Evolutionary conservation across 1,140 invertebrate genomes (phyloP).

Genomic region (Maniola jurtina): DNA sequence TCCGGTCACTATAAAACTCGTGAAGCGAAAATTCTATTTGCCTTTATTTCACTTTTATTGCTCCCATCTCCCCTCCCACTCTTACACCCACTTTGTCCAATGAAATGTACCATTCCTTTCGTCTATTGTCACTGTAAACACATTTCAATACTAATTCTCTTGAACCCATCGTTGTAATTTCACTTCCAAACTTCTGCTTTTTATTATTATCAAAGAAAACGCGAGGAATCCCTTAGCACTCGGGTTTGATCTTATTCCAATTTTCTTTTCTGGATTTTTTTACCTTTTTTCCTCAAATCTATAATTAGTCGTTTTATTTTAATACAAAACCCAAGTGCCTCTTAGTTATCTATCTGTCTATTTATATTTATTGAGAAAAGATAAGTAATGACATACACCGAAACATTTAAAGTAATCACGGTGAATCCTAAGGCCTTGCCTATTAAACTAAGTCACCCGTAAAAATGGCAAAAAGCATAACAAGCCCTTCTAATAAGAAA

Average conservation of each 20-base stretch:
- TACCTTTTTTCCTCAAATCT: no score
- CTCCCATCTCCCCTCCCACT: constrained; percentile 51
- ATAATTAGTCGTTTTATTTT: neutral
- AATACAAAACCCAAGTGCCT: neutral
- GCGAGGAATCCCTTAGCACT: neutral
- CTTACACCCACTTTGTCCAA: constrained; percentile 34
- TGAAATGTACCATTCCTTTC: constrained; percentile 47
- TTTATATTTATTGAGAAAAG: neutral
- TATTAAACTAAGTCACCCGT: constrained; percentile 24
- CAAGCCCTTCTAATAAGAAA: constrained; percentile 22
- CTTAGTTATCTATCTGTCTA: neutral
- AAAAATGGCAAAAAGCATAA: constrained; percentile 25
- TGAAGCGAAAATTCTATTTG: constrained; percentile 76
- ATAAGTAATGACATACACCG: neutral
- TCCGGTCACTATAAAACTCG: constrained; percentile 59
- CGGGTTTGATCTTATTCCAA: neutral
- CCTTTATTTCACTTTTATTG: constrained; percentile 77
- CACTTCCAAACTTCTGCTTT: neutral
- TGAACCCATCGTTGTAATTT: constrained; percentile 34
- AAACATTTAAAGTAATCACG: neutral
- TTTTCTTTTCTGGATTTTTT: neutral
- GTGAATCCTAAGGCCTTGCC: neutral
- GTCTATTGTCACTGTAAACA: constrained; percentile 58
- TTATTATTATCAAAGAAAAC: neutral
- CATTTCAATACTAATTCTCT: constrained; percentile 61